A percentile compares a stretch with the other conserved stretches of the same genome.
Conservation (phyloP, 2,888 invertebrate species). For the Heliconius ethilla region DNA sequence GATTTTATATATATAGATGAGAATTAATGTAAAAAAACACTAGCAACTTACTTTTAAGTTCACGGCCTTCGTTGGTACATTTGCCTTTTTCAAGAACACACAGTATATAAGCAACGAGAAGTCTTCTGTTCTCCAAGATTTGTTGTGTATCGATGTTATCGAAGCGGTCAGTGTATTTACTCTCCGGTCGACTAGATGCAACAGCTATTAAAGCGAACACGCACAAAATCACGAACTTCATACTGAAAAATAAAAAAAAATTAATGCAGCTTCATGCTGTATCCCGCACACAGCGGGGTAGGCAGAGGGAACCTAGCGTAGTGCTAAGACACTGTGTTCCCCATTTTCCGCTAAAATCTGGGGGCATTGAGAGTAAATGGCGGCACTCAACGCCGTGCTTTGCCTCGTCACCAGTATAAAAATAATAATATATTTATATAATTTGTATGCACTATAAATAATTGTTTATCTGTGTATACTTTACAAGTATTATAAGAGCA, state of each 20-base stretch:
- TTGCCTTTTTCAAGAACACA: conserved; percentile 83
- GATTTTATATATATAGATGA: background rate
- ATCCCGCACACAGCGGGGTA: too few species aligned
- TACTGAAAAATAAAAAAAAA: conserved; percentile 49
- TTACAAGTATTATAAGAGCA: background rate
- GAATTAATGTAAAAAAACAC: background rate
- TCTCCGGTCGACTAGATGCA: conserved; percentile 40
- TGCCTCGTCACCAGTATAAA: too few species aligned
- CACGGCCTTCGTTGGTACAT: conserved; percentile 86
- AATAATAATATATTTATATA: background rate
- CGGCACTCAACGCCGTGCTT: too few species aligned
- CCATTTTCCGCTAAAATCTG: too few species aligned
- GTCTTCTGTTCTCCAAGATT: conserved; percentile 83
- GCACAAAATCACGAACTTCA: conserved; percentile 58
- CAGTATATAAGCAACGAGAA: conserved; percentile 84
- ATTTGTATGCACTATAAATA: background rate
- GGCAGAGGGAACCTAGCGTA: too few species aligned
- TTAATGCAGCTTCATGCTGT: background rate
- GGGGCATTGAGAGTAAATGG: too few species aligned
- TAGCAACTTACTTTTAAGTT: conserved; percentile 84
- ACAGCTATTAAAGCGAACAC: conserved; percentile 58
- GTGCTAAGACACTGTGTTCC: too few species aligned
- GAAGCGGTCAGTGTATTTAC: conserved; percentile 83
- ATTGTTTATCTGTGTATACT: background rate
- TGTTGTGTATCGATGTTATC: conserved; percentile 82